Percentiles rank a stretch among this genome's conserved stretches.
phyloP scores from a whole-genome alignment of 2,888 invertebrate species.

The Dendrolimus pini region DNA sequence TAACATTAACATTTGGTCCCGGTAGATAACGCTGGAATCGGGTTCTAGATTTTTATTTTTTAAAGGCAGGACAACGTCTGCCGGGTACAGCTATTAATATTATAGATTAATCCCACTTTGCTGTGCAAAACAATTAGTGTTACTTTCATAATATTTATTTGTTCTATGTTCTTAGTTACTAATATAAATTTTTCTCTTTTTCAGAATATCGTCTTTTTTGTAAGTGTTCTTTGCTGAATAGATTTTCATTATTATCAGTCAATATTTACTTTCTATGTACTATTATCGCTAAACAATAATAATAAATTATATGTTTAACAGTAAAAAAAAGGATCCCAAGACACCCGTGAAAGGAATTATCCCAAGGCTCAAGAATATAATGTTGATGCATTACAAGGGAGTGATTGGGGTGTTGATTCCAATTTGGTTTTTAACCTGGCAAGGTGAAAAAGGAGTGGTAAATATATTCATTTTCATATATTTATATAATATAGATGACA shows the following conservation, averaged over 20 bases:
- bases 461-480: constrained; percentile 9
- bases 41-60: too few relatives aligned
- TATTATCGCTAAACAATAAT: neutral
- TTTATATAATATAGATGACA: neutral
- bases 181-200: neutral
- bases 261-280: neutral
- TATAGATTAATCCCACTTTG: too few relatives aligned
- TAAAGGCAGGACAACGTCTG: too few relatives aligned
- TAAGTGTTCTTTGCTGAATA: constrained; percentile 5
- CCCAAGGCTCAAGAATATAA: constrained; percentile 24
- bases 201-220: constrained; percentile 8
- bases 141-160: too few relatives aligned
- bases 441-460: constrained; percentile 24
- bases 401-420: constrained; percentile 34
- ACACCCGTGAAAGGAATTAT: constrained; percentile 21
- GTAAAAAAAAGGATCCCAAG: constrained; percentile 6
- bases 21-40: too few relatives aligned
- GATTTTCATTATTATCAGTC: neutral
- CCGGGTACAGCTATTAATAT: too few relatives aligned
- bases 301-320: neutral
- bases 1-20: too few relatives aligned
- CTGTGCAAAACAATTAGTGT: too few relatives aligned
- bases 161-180: too few relatives aligned
- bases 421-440: constrained; percentile 21
- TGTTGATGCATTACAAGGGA: constrained; percentile 29